Conservation (phyloP, 1,140 invertebrate genomes). For the Calosoma granatense region DNA sequence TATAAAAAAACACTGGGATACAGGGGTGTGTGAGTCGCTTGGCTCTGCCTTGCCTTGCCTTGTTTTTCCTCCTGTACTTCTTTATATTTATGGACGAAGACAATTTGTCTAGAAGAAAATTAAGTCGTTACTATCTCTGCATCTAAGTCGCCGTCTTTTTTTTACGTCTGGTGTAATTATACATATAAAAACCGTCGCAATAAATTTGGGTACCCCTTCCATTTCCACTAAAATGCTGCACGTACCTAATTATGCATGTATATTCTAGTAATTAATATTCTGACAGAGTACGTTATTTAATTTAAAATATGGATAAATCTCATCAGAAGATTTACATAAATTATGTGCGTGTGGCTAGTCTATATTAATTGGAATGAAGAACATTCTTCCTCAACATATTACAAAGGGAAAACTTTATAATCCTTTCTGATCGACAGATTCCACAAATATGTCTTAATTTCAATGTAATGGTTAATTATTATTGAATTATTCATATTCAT, state of each 20-base stretch:
- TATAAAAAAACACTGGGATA: neutral
- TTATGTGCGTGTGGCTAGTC: neutral
- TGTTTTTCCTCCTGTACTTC: too few species aligned
- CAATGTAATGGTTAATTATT: too few species aligned
- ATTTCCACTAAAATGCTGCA: neutral
- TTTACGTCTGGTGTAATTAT: constrained; percentile 1
- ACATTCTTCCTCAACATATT: too few species aligned
- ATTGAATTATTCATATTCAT: too few species aligned
- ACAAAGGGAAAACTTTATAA: too few species aligned
- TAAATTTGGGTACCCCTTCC: constrained; percentile 1
- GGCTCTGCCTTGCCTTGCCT: too few species aligned
- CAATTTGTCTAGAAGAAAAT: constrained; percentile 7
- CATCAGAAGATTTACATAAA: constrained; percentile 1
- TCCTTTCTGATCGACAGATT: too few species aligned
- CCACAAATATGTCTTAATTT: too few species aligned
- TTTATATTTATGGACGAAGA: constrained; percentile 1
- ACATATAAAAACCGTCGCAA: neutral
- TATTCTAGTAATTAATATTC: constrained; percentile 2
- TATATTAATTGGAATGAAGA: too few species aligned
- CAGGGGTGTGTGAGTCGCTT: too few species aligned
- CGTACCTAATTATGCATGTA: constrained; percentile 2
- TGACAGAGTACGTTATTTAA: constrained; percentile 3
- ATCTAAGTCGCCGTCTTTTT: neutral
- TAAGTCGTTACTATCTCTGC: constrained; percentile 1
- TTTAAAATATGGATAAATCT: neutral